phyloP scores from a whole-genome alignment of 2,888 invertebrate genomes.

The Apodemia zela region DNA sequence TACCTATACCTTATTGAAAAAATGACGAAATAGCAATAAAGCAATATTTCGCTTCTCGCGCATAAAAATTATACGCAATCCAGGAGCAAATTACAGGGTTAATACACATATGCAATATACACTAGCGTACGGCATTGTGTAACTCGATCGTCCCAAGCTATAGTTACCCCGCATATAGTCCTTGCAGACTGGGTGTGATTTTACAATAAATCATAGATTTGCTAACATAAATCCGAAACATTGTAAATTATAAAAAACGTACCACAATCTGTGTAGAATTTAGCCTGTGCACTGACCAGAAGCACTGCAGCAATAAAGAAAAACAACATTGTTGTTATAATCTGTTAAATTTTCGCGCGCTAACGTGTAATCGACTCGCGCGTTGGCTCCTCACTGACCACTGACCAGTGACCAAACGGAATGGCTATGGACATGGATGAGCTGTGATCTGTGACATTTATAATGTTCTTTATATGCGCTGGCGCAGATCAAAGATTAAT shows the following conservation, averaged over 20 bases:
- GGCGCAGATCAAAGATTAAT: conserved; percentile 62
- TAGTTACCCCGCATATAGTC: conserved; percentile 12
- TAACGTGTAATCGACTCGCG: conserved; percentile 66
- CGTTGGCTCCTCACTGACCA: conserved; percentile 49
- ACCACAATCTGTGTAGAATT: conserved; percentile 72
- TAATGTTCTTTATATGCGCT: conserved; percentile 46
- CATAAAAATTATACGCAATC: neutral
- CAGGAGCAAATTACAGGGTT: conserved; percentile 8
- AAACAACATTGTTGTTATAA: conserved; percentile 54
- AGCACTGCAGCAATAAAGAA: conserved; percentile 49
- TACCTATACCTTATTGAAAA: too few species aligned
- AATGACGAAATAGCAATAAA: neutral
- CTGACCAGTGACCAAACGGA: conserved; percentile 33
- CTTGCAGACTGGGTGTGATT: conserved; percentile 11
- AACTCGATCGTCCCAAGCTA: conserved; percentile 1
- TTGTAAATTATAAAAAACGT: conserved; percentile 31
- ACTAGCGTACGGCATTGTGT: conserved; percentile 5
- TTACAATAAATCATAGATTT: neutral
- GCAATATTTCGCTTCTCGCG: neutral
- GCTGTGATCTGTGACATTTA: conserved; percentile 57
- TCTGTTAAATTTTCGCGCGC: conserved; percentile 50
- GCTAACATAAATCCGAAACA: conserved; percentile 4
- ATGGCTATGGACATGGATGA: conserved; percentile 42
- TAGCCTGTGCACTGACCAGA: conserved; percentile 60
- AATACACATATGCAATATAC: conserved; percentile 12